These are phyloP conservation scores for Syngnathoides biaculeatus DNA, from an alignment of 2,113 vertebrate genomes.

Conservation along the genomic window DNA sequence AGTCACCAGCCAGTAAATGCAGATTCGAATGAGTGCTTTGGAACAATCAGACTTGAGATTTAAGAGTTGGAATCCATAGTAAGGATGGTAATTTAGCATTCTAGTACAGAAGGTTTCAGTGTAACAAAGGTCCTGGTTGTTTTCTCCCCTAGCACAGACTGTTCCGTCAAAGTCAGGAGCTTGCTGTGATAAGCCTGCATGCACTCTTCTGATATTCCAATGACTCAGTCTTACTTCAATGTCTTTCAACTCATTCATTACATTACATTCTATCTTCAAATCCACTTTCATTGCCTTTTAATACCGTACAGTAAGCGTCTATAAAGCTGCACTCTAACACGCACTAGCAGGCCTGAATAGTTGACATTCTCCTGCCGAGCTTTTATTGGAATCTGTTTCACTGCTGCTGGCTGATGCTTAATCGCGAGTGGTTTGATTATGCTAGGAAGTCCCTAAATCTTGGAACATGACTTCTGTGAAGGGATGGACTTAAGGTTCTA, in stretches of 20 bases:
- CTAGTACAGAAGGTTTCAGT: conserved; percentile 1
- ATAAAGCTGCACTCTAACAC: conserved; percentile 29
- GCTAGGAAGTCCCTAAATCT: not conserved
- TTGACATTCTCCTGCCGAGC: conserved; percentile 17
- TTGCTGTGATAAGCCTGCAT: conserved; percentile 21
- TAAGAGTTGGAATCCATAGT: not conserved
- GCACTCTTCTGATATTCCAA: conserved; percentile 1
- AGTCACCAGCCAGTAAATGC: conserved; percentile 35
- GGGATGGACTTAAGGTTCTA: not conserved
- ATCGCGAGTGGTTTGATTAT: not conserved
- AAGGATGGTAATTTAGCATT: not conserved
- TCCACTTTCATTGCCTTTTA: conserved; percentile 15
- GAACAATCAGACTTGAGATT: not conserved
- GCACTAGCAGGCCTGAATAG: conserved; percentile 25
- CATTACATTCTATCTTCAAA: not conserved
- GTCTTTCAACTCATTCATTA: not conserved
- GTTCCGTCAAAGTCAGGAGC: conserved; percentile 24
- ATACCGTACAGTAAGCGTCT: conserved; percentile 13
- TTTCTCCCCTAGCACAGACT: conserved; percentile 6
- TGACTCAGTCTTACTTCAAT: conserved; percentile 4
- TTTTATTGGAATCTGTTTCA: conserved; percentile 27
- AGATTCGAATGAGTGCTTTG: conserved; percentile 6
- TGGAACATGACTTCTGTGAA: not conserved
- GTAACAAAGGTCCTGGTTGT: conserved; percentile 2
- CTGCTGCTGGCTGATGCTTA: conserved; percentile 10